Evolutionary conservation across 2,113 vertebrate species (phyloP).

Genomic region (Polyodon spathula): DNA sequence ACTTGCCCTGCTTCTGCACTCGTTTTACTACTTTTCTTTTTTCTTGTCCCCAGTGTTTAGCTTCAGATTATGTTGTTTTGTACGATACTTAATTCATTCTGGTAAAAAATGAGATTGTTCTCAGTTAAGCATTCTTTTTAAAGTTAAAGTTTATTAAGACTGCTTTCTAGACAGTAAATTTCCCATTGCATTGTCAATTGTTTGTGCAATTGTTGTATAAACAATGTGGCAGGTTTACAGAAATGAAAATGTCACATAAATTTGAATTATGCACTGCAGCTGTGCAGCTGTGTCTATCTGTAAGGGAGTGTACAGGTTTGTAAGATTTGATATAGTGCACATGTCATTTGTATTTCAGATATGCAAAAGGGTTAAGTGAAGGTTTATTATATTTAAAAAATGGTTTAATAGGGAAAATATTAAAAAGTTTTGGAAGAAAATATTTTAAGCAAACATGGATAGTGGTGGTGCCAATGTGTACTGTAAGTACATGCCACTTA

Average conservation of each 20-base stretch:
- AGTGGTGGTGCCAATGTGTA: too few species aligned
- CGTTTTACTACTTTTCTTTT: too few species aligned
- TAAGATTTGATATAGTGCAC: too few species aligned
- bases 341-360: too few species aligned
- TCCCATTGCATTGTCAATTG: background rate
- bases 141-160: background rate
- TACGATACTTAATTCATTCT: background rate
- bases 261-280: background rate
- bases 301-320: background rate
- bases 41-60: too few species aligned
- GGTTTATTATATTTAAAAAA: background rate
- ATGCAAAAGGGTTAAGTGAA: background rate
- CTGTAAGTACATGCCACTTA: too few species aligned
- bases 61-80: background rate
- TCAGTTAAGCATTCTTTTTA: background rate
- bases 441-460: background rate
- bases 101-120: background rate
- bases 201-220: background rate
- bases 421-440: background rate
- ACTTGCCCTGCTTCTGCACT: too few species aligned
- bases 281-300: background rate
- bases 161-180: background rate
- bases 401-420: background rate
- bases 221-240: background rate
- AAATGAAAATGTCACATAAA: background rate